Conservation (phyloP, 2,888 invertebrate genomes). For the Nasonia oneida region DNA sequence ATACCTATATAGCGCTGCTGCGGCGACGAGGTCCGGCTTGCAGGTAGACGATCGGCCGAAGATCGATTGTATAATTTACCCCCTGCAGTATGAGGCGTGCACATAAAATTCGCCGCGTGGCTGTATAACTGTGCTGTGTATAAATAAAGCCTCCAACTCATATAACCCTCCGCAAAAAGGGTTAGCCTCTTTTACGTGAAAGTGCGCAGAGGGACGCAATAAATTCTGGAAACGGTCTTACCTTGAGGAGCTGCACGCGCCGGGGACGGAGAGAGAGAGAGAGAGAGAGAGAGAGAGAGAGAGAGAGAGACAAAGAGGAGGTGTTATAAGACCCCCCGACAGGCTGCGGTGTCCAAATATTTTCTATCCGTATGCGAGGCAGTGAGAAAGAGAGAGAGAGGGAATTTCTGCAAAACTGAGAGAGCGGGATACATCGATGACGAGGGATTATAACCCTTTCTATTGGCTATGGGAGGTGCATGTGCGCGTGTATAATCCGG, state of each 20-base stretch:
- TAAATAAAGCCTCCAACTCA: too few species aligned
- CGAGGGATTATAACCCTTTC: conserved; percentile 20
- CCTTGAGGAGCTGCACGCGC: neutral
- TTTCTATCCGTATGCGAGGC: neutral
- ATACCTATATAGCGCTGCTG: neutral
- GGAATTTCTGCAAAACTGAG: too few species aligned
- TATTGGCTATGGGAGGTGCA: neutral
- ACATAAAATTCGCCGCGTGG: conserved; percentile 29
- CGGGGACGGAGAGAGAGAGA: too few species aligned
- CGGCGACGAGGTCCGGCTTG: neutral
- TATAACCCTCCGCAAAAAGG: conserved; percentile 26
- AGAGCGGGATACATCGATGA: neutral
- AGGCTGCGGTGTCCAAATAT: conserved; percentile 35
- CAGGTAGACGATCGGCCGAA: conserved; percentile 44
- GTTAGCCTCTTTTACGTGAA: conserved; percentile 47
- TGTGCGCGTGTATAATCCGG: conserved; percentile 1
- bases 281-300: too few species aligned
- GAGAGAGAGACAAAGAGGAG: neutral
- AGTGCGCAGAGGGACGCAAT: conserved; percentile 16
- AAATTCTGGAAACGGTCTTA: conserved; percentile 11
- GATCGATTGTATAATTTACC: conserved; percentile 69
- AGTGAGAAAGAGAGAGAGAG: neutral
- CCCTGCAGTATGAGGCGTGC: conserved; percentile 27
- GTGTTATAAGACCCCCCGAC: conserved; percentile 31
- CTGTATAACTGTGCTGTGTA: conserved; percentile 34